Base-by-base conservation (phyloP, 2,113 vertebrate species). In the Dasypus novemcinctus region DNA sequence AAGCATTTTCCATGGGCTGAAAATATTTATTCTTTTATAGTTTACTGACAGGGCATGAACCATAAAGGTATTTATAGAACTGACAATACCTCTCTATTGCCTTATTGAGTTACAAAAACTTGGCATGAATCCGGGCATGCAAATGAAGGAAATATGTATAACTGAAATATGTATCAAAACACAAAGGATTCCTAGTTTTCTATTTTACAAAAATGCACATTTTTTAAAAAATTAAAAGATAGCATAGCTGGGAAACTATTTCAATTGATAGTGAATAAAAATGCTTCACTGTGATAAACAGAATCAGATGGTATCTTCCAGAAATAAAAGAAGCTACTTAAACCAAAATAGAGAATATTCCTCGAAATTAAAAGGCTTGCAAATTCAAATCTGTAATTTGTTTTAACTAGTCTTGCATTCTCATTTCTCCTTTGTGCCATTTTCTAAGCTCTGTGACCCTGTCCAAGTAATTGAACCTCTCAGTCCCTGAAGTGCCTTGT, bases 21-120 rank as follows among this genome's bases (percentile, higher is more conserved):
- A 97, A 91, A 94, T 76, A 93, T 94, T 95, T 93, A 80, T 85
- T 20, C 72, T 95, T 95, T 36, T 87, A 29, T 71, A 69, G n/a
- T 80, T 52, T 52, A 41, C 38, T 36, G 38, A 52, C 5, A 7
- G 78, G 29, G 85, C 85, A 5, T 64, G 36, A 91, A 54, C 69
- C 91, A 91, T 82, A 46, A 15, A 61, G 83, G 78, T 89, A 86
- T 87, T 94, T 80, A 52, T n/a, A 93, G 86, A 68, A 89, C 41
- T 49, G 43, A 80, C 17, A 20, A 6, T 6, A 38, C 14, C 41
- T 94, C 49, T 66, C 36, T 17, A 18, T 79, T 93, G 57, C 72
- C 79, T 80, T 79, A 68, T 57, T 79, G 31, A 92, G 23, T 66
- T 61, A 43, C 33, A 29, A 38, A 71, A 71, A 64, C 78, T 85